phyloP scores from a whole-genome alignment of 2,113 vertebrate species.

The Acrocephalus kingi region DNA sequence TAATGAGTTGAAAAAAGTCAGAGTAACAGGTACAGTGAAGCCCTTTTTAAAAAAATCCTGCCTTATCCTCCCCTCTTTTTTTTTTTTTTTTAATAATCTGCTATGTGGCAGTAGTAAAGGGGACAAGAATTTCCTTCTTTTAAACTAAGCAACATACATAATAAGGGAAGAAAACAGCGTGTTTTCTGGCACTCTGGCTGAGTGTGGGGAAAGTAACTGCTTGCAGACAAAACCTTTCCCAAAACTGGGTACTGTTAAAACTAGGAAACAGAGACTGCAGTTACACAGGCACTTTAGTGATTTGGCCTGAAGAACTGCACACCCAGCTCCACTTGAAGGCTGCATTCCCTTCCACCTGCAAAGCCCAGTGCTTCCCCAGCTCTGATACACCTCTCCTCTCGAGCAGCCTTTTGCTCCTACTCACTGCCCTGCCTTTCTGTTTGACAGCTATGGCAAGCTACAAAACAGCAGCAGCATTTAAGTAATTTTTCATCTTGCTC shows the following conservation, averaged over 20 bases:
- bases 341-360: fast-evolving
- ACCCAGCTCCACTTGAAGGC: not conserved
- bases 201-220: not conserved
- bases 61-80: not conserved
- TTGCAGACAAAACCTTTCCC: not conserved
- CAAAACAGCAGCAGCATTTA: not conserved
- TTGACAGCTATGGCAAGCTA: not conserved
- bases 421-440: not conserved
- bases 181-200: not conserved
- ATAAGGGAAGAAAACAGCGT: not conserved
- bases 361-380: not conserved
- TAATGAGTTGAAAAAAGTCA: not conserved
- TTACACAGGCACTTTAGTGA: fast-evolving
- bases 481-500: not conserved
- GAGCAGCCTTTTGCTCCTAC: not conserved
- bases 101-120: not conserved
- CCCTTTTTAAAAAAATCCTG: fast-evolving
- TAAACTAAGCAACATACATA: not conserved
- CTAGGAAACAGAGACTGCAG: fast-evolving
- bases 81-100: not conserved
- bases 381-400: not conserved
- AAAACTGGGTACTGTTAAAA: not conserved
- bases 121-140: not conserved
- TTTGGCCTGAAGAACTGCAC: not conserved
- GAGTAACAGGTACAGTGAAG: not conserved